Conservation (phyloP, 2,888 invertebrate genomes). For the Erebia ligea region DNA sequence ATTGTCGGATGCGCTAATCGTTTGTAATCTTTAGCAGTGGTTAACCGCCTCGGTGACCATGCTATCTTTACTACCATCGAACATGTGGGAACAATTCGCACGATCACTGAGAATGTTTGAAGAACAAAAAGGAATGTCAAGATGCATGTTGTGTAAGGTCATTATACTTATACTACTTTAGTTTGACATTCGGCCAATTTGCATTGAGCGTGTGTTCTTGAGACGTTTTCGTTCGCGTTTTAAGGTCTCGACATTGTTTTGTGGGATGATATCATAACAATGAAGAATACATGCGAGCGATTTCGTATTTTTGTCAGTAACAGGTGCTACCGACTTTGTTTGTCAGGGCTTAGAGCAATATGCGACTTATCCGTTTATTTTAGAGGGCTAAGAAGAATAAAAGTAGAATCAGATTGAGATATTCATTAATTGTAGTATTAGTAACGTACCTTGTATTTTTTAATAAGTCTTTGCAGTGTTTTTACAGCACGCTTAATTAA, state of each 20-base stretch:
- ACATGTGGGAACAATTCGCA: constrained; percentile 73
- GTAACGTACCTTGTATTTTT: background rate
- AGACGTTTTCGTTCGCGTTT: constrained; percentile 51
- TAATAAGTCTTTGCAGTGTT: no score
- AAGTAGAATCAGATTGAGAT: no score
- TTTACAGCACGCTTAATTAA: background rate
- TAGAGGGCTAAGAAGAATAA: background rate
- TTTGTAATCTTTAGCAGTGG: constrained; percentile 47
- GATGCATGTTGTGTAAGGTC: constrained; percentile 72
- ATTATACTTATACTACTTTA: constrained; percentile 41
- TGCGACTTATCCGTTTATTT: background rate
- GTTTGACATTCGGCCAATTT: constrained; percentile 70
- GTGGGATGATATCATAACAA: constrained; percentile 40
- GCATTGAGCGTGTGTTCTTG: constrained; percentile 65
- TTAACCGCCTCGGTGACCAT: constrained; percentile 62
- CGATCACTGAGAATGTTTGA: constrained; percentile 64
- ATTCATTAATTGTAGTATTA: background rate
- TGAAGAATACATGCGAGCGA: constrained; percentile 35
- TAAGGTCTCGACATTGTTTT: constrained; percentile 57
- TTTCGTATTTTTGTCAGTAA: constrained; percentile 22
- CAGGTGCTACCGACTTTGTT: constrained; percentile 12
- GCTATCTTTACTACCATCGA: constrained; percentile 52
- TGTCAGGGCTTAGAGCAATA: background rate
- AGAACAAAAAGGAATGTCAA: constrained; percentile 80
- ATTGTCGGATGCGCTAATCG: constrained; percentile 42